phyloP scores from a whole-genome alignment of 2,888 invertebrate genomes.

The Chrysotoxum bicinctum region DNA sequence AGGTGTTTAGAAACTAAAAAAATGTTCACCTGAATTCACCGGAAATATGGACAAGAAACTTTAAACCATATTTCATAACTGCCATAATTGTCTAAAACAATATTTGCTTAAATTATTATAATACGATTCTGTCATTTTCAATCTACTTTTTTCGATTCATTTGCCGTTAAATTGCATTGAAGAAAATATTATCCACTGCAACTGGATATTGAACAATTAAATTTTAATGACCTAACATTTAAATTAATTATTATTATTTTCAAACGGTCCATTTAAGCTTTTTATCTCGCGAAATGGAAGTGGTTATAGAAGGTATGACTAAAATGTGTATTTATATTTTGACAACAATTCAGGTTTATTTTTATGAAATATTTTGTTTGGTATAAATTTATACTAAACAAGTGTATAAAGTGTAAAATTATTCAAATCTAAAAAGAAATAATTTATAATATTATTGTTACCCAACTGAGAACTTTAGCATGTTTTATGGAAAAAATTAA shows the following conservation, averaged over 20 bases:
- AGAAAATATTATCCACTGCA: neutral
- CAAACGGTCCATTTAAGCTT: neutral
- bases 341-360: neutral
- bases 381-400: neutral
- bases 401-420: too few relatives aligned
- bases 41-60: neutral
- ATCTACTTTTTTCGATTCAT: neutral
- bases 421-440: too few relatives aligned
- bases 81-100: neutral
- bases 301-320: neutral
- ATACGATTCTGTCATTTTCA: neutral
- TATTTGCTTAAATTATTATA: neutral
- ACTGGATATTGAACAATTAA: conserved; percentile 36
- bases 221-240: conserved; percentile 27
- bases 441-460: too few relatives aligned
- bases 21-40: neutral
- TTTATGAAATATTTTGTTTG: neutral
- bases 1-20: neutral
- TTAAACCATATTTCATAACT: neutral
- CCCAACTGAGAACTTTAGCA: too few relatives aligned
- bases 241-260: neutral
- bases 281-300: neutral
- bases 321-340: neutral
- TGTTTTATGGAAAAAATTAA: too few relatives aligned
- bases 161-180: neutral